Conservation (phyloP, 23 tunicate species). For the Aplidium turbinatum region DNA sequence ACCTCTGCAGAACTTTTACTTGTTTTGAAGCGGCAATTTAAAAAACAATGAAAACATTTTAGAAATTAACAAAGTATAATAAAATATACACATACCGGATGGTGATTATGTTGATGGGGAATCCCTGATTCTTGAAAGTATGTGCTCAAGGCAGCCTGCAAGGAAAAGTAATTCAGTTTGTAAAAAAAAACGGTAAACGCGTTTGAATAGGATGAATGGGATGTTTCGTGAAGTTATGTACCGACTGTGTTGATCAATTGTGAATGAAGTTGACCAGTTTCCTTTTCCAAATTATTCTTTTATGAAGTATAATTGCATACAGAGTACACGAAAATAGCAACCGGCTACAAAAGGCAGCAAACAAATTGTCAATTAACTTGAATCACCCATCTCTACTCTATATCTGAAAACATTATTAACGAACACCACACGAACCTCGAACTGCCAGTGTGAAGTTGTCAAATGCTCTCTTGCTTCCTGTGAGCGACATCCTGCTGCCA, state of each 20-base stretch:
- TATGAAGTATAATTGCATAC: too few species aligned
- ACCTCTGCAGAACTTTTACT: too few species aligned
- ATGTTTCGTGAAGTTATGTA: too few species aligned
- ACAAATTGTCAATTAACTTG: neutral
- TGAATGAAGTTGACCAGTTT: too few species aligned
- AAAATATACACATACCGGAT: conserved; percentile 58
- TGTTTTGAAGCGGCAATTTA: neutral
- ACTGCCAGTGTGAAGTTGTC: conserved; percentile 84
- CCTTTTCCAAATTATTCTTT: too few species aligned
- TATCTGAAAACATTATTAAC: too few species aligned
- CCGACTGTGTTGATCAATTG: too few species aligned
- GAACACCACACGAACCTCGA: conserved; percentile 59
- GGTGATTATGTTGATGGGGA: conserved; percentile 73
- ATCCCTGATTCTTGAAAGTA: conserved; percentile 93
- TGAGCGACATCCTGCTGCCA: conserved; percentile 83
- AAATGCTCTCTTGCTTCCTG: conserved; percentile 83
- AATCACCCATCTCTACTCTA: too few species aligned
- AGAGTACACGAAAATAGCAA: too few species aligned
- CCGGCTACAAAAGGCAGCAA: neutral
- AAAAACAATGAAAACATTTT: neutral
- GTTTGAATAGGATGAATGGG: too few species aligned
- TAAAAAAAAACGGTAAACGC: too few species aligned
- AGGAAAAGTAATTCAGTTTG: neutral
- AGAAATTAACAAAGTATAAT: neutral
- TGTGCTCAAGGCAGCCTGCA: conserved; percentile 70